Evolutionary conservation across 2,888 invertebrate genomes (phyloP).

Genomic region (Tiliacea aurago): DNA sequence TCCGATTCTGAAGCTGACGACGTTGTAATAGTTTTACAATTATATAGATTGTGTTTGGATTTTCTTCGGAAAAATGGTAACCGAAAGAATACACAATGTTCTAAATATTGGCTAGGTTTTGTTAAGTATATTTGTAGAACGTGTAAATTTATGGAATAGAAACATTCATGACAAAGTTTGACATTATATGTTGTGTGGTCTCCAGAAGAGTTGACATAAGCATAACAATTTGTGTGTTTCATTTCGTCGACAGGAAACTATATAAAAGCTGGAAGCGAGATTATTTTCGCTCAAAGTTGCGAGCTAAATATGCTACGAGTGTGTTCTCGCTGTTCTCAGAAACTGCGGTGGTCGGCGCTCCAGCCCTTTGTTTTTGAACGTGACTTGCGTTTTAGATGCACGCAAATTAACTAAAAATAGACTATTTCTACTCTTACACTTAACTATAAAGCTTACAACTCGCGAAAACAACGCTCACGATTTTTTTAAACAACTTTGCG

Average conservation of each 20-base stretch:
- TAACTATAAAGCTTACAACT: slow-evolving; percentile 65
- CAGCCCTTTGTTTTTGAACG: slow-evolving; percentile 85
- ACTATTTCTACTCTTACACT: slow-evolving; percentile 71
- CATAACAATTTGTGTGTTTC: slow-evolving; percentile 51
- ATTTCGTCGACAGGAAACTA: slow-evolving; percentile 65
- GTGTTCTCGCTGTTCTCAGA: slow-evolving; percentile 84
- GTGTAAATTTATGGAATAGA: background rate
- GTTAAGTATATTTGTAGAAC: too few relatives aligned
- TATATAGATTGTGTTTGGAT: background rate
- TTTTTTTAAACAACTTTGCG: slow-evolving; percentile 31
- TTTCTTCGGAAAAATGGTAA: background rate
- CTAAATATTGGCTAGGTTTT: background rate
- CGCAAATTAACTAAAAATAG: slow-evolving; percentile 87
- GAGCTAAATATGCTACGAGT: slow-evolving; percentile 76
- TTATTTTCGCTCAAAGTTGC: slow-evolving; percentile 73
- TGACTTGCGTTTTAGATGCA: slow-evolving; percentile 85
- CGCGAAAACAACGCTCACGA: slow-evolving; percentile 48
- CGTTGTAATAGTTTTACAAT: slow-evolving; percentile 10
- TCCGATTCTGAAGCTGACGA: slow-evolving; percentile 11
- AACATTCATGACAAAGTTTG: slow-evolving; percentile 8
- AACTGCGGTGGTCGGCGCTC: slow-evolving; percentile 82
- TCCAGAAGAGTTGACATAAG: slow-evolving; percentile 40
- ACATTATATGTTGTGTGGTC: slow-evolving; percentile 27
- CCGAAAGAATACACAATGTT: background rate
- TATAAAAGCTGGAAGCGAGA: slow-evolving; percentile 65